Evolutionary conservation across 2,113 vertebrate species (phyloP), one percentile per base, ranked within the genome.

Genomic region (Boleophthalmus pectinirostris): DNA sequence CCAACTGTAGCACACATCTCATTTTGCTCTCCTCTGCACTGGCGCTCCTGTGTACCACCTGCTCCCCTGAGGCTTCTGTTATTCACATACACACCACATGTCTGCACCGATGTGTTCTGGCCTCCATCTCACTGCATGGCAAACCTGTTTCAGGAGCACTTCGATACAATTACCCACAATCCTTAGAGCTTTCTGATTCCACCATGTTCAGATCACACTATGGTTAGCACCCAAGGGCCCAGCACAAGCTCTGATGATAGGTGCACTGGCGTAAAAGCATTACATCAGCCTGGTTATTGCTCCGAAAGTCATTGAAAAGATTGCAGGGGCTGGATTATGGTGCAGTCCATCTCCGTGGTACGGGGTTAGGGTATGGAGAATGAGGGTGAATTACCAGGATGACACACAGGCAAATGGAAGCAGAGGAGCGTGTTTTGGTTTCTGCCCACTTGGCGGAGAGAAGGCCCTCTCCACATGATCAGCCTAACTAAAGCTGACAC

Each of bases 401-500:
- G 57, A 61, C 77, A 47, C 67, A 56, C 53, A 33, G 68, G 64
- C 65, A 67, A 68, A 77, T 68, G 57, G 77, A 81, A 77, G 67
- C 49, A 14, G 56, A 74, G 56, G 46, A 10, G 20, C 47, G 53
- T 43, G 63, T 68, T 79, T 73, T 16, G 80, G 33, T 56, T 68
- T 56, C 66, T 71, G 72, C 66, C 72, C 29, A 63, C 51, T 68
- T 74, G 73, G 58, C 38, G 11, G 8, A 15, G 73, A 43, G 54
- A 69, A 23, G 49, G 57, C 71, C 61, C 66, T 45, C 69, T 24
- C 14, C 61, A 54, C 46, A 75, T 5, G 63, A 70, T 63, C 46
- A 21, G 56, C 60, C 49, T 73, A 87, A 82, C 68, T 75, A 71
- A 45, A 73, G 38, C 75, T 74, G 81, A 77, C 69, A 21, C 47